Evolutionary conservation across 2,888 invertebrate species (phyloP).

Genomic region (Norana najaformis): DNA sequence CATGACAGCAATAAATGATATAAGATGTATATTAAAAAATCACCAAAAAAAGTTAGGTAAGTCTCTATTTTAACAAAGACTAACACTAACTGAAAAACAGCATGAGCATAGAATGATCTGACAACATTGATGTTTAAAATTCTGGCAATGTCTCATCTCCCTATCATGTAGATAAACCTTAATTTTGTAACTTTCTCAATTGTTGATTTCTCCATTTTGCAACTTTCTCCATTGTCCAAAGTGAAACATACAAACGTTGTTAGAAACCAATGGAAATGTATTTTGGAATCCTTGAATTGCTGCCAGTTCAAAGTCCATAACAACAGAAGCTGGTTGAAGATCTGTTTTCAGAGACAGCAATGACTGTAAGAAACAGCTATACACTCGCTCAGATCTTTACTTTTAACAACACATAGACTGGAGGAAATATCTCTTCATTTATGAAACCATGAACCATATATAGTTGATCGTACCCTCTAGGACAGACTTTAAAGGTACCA

Average conservation of each 20-base stretch:
- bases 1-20: too few relatives aligned
- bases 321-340: not conserved
- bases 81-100: too few relatives aligned
- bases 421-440: not conserved
- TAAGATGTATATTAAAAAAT: too few relatives aligned
- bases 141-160: too few relatives aligned
- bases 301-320: not conserved
- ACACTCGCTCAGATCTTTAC: not conserved
- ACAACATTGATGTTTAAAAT: too few relatives aligned
- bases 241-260: not conserved
- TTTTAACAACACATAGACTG: not conserved
- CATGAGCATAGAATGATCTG: too few relatives aligned
- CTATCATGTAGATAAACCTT: too few relatives aligned
- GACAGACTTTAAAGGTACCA: not conserved
- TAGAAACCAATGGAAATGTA: not conserved
- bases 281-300: not conserved
- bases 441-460: not conserved
- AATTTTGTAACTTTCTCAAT: too few relatives aligned
- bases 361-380: not conserved
- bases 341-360: not conserved
- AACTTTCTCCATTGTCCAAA: not conserved
- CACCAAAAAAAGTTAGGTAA: too few relatives aligned
- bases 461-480: not conserved
- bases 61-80: too few relatives aligned
- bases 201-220: too few relatives aligned